These are phyloP conservation scores for Neotoma lepida DNA, from an alignment of 2,113 vertebrate species.

Conservation along the genomic window DNA sequence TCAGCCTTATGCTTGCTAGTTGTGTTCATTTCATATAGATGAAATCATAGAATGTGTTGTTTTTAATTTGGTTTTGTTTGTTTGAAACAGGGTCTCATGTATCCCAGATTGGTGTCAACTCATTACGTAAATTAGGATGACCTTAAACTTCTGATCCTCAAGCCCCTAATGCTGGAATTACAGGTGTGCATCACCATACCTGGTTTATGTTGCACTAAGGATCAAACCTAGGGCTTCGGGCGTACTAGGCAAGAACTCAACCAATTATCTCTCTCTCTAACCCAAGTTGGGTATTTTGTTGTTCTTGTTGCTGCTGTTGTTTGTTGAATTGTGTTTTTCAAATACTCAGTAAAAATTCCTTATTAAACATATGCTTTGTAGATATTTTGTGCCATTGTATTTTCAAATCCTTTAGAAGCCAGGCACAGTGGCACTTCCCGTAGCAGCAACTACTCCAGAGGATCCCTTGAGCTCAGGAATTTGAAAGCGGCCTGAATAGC, in stretches of 20 bases:
- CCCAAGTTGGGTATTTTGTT: background rate
- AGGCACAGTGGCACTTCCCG: background rate
- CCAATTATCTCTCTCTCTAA: background rate
- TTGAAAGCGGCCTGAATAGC: background rate
- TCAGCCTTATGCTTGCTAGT: background rate
- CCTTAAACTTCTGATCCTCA: background rate
- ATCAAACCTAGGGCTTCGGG: background rate
- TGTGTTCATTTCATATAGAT: slow-evolving; percentile 35
- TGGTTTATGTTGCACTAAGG: background rate
- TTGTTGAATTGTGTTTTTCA: background rate
- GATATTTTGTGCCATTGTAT: slow-evolving; percentile 1
- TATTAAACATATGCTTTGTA: background rate
- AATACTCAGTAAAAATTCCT: background rate
- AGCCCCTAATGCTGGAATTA: background rate
- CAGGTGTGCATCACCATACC: background rate
- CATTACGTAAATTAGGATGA: background rate
- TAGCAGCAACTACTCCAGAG: background rate
- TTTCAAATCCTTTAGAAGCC: background rate
- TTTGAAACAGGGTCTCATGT: background rate
- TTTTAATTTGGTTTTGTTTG: background rate
- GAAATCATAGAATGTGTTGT: background rate
- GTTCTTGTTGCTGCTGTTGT: background rate
- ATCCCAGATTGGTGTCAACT: background rate
- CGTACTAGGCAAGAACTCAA: background rate
- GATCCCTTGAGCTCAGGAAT: background rate